A percentile compares a stretch with the other conserved stretches of the same genome.
Evolutionary conservation across 2,888 invertebrate genomes (phyloP).

Genomic region (Cosmorhoe ocellata): DNA sequence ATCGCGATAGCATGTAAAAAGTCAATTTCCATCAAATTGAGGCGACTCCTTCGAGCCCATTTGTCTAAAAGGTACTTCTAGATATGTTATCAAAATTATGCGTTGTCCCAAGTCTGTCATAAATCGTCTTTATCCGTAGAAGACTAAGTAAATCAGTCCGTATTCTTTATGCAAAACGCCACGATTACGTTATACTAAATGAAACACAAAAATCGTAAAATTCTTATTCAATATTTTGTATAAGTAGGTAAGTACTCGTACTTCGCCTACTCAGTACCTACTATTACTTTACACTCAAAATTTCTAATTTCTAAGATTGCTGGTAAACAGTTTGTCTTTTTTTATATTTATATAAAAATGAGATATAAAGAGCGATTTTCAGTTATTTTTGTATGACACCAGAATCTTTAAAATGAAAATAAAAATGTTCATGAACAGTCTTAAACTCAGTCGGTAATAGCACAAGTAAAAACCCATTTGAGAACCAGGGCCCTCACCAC

Average conservation of each 20-base stretch:
- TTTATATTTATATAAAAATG: neutral
- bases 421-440: slow-evolving; percentile 1
- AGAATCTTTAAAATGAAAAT: no score
- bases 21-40: slow-evolving; percentile 30
- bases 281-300: no score
- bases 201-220: neutral
- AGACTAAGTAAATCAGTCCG: slow-evolving; percentile 31
- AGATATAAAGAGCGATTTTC: neutral
- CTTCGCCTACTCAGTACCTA: no score
- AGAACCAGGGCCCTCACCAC: no score
- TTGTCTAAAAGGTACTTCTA: slow-evolving; percentile 34
- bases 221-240: no score
- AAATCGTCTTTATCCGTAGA: slow-evolving; percentile 24
- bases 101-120: slow-evolving; percentile 19
- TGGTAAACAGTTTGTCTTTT: neutral
- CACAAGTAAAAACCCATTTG: neutral
- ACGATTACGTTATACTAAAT: neutral
- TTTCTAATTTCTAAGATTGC: neutral
- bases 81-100: slow-evolving; percentile 33
- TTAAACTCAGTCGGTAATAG: slow-evolving; percentile 4
- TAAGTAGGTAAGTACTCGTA: no score
- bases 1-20: slow-evolving; percentile 4
- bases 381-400: no score
- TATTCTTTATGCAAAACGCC: slow-evolving; percentile 13
- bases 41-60: slow-evolving; percentile 6